Conservation (phyloP, 1,140 invertebrate genomes). For the Leptinotarsa lineolata region DNA sequence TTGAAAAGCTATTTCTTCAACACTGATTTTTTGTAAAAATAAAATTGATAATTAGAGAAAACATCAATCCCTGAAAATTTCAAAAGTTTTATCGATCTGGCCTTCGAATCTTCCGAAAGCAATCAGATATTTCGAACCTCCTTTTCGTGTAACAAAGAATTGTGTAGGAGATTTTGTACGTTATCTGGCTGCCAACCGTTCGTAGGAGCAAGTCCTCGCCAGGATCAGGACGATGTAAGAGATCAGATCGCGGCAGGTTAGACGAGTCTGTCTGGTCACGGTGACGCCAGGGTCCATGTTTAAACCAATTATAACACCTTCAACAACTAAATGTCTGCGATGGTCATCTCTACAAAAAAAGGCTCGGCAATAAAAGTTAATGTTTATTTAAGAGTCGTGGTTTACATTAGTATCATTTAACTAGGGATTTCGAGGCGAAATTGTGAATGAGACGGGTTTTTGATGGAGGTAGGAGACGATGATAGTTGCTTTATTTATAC, state of each 20-base stretch:
- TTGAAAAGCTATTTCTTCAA: too few relatives aligned
- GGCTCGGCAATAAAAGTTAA: conserved; percentile 35
- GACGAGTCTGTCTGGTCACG: conserved; percentile 43
- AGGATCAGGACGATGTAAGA: conserved; percentile 7
- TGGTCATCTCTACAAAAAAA: conserved; percentile 46
- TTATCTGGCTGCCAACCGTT: neutral
- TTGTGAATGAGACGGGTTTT: neutral
- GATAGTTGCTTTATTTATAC: too few relatives aligned
- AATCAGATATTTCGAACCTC: neutral
- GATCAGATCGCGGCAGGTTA: conserved; percentile 30
- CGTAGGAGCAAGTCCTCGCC: neutral
- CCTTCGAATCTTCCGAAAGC: neutral
- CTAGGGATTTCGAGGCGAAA: conserved; percentile 20
- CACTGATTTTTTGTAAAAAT: too few relatives aligned
- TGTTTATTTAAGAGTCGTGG: conserved; percentile 39
- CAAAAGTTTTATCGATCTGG: too few relatives aligned
- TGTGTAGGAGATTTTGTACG: conserved; percentile 2
- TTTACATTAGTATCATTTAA: conserved; percentile 32
- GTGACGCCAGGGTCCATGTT: conserved; percentile 51
- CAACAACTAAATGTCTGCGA: conserved; percentile 53
- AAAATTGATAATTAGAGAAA: too few relatives aligned
- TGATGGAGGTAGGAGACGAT: neutral
- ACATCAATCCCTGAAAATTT: too few relatives aligned
- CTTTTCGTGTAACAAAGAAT: neutral
- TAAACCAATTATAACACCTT: conserved; percentile 55